Conservation (phyloP, 2,113 vertebrate genomes). For the Callithrix jacchus region DNA sequence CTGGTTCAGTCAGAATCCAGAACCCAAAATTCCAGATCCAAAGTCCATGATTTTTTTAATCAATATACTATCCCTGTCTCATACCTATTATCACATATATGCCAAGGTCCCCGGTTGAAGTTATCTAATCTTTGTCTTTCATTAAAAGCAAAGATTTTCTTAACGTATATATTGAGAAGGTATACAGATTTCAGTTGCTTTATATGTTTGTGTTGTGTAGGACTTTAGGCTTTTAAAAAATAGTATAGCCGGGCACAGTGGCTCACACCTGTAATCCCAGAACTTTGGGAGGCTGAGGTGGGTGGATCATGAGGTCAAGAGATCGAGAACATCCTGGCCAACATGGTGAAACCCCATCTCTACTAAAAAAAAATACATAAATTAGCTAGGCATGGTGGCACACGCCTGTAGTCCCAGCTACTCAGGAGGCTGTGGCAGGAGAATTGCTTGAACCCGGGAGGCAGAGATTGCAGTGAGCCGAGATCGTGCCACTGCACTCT, state of each 20-base stretch:
- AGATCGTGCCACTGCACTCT: no score
- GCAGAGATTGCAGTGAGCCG: no score
- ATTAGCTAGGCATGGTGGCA: no score
- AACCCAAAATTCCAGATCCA: background rate
- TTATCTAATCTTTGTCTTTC: slow-evolving; percentile 11
- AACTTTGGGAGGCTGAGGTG: no score
- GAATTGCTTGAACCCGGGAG: no score
- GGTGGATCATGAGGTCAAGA: no score
- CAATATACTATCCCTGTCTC: background rate
- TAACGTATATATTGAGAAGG: slow-evolving; percentile 1
- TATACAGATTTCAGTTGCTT: background rate
- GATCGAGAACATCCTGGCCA: no score
- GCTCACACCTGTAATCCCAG: no score
- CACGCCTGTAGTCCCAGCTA: no score
- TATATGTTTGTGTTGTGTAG: background rate
- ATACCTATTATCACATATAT: background rate
- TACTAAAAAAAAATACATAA: no score
- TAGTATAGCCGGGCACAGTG: background rate
- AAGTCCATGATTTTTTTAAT: background rate
- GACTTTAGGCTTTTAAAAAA: background rate
- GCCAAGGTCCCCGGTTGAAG: background rate
- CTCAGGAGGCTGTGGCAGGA: no score
- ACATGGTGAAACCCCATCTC: no score
- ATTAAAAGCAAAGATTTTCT: background rate
- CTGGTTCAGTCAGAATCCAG: slow-evolving; percentile 30